Base-by-base conservation (phyloP, 1,140 invertebrate species). In the Procambarus virginalis region DNA sequence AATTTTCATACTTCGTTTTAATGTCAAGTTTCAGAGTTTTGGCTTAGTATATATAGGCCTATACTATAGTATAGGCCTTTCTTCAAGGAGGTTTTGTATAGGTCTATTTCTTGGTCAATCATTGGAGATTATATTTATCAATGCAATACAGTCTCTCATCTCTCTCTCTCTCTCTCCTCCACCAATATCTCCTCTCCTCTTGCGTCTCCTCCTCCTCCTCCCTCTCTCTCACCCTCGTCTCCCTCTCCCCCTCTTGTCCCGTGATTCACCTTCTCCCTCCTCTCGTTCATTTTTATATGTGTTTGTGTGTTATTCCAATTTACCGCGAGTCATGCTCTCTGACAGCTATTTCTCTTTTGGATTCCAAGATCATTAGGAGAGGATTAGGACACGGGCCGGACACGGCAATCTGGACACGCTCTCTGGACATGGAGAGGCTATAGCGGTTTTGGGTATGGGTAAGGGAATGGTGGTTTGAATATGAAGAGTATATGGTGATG, bases 261-360 rank as follows among this genome's bases (percentile, higher is more conserved):
- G 2, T n/a, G 20, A 5, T 49, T 3, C 45, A 1, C 45, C 20
- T 75, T 14, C 82, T n/a, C 2, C 12, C 22, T 4, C 48, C 75
- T 34, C 34, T 34, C 14, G 9, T 77, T 22, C 34, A 77, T 77
- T 45, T 77, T 45, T 77, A 49, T 45, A 49, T 77, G 75, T 77
- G 75, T 77, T 45, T 77, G 75, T 77, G 75, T 77, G 75, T 77
- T 45, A 46, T 45, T 77, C 14, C 48, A 49, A 46, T 12, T 77
- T 45, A 10, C 6, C 2, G 20, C 60, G 20, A 49, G 46, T 78
- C 77, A 68, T 68, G 10, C 4, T 17, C 60, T 14, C 60, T 68
- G 60, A 17, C 60, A 68, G 60, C 10, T 14, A 68, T 68, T 68
- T 68, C 60, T 68, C 60, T 68, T n/a, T 17, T 14, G 60, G 6